These are phyloP conservation scores for Drosophila affinis DNA, from an alignment of 2,888 invertebrate species.

Conservation along the genomic window DNA sequence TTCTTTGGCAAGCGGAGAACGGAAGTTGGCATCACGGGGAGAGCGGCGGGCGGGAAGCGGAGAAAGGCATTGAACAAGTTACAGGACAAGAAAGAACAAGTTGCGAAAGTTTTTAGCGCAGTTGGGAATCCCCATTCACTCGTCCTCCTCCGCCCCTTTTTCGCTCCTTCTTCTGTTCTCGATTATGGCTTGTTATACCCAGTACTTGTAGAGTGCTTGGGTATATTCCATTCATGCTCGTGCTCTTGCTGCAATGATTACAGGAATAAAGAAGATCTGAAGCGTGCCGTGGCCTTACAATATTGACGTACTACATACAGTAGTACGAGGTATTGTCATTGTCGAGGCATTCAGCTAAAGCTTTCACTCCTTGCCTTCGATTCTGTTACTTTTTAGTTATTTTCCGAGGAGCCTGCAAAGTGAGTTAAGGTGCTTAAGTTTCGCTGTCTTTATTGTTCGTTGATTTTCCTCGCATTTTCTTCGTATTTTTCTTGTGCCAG, in stretches of 20 bases:
- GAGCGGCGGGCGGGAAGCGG: constrained; percentile 30
- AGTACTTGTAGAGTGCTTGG: background rate
- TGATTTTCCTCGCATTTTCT: constrained; percentile 10
- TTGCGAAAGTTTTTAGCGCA: constrained; percentile 59
- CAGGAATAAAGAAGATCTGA: no score
- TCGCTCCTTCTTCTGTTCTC: constrained; percentile 12
- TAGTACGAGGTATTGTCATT: background rate
- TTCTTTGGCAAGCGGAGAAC: constrained; percentile 30
- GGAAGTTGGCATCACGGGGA: constrained; percentile 56
- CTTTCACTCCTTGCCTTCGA: background rate
- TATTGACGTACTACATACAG: no score
- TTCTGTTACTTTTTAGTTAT: background rate
- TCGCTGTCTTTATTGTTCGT: constrained; percentile 49
- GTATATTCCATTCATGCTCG: no score
- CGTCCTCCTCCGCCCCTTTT: constrained; percentile 20
- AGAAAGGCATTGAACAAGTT: constrained; percentile 42
- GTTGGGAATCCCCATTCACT: constrained; percentile 48
- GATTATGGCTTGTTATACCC: constrained; percentile 24
- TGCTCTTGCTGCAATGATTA: no score
- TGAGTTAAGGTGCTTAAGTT: constrained; percentile 67
- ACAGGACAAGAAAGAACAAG: constrained; percentile 43
- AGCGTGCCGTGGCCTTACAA: no score
- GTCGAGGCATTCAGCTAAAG: background rate
- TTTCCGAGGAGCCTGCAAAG: constrained; percentile 25
- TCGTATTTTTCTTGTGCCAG: constrained; percentile 34